phyloP scores from a whole-genome alignment of 2,797 vertebrate species.

The Arremon brunneinucha region DNA sequence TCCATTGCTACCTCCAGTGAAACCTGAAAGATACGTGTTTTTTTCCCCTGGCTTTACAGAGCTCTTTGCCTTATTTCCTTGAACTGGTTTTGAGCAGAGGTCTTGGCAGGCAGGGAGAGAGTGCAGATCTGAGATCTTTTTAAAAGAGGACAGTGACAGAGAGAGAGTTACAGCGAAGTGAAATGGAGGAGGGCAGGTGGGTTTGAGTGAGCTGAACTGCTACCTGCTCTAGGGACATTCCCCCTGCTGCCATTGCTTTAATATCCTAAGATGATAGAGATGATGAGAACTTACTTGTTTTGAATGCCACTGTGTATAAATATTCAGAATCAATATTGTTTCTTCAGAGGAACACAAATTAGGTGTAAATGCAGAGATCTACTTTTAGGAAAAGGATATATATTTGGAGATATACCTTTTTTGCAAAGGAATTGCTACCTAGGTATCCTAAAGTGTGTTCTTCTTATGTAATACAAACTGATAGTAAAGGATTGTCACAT shows the following conservation, averaged over 20 bases:
- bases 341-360: background rate
- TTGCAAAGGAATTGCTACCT: background rate
- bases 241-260: background rate
- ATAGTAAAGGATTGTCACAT: background rate
- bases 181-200: background rate
- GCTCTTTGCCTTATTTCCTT: background rate
- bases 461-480: background rate
- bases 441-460: background rate
- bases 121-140: background rate
- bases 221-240: background rate
- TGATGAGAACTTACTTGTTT: background rate
- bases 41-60: background rate
- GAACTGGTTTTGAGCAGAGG: background rate
- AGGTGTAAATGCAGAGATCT: background rate
- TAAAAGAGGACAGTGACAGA: background rate
- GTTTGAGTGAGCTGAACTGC: background rate
- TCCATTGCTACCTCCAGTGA: background rate
- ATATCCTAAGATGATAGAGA: rapidly evolving
- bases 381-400: background rate
- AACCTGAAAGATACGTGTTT: background rate
- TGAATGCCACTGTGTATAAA: background rate
- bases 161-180: background rate
- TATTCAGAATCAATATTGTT: background rate
- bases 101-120: background rate
- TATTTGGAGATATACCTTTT: background rate